Base-by-base conservation (phyloP, 2,797 vertebrate species). In the Periparus ater region DNA sequence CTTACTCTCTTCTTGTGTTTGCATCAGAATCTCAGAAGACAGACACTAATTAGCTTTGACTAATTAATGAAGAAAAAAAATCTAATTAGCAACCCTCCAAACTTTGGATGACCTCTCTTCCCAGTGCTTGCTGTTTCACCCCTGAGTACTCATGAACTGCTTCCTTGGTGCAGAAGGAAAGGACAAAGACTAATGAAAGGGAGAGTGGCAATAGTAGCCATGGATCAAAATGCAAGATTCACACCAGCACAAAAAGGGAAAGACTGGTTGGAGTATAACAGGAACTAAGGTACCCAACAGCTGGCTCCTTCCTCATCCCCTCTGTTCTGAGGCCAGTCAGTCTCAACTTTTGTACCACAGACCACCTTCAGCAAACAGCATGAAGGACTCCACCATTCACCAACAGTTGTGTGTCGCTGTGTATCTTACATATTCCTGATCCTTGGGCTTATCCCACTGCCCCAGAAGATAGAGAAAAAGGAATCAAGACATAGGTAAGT, bases 11-110 rank as follows among this genome's bases (percentile, higher is more conserved):
- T 50, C 88, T 89, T 38, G 8, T 30, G 80, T 83, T 89, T 80
- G 50, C 61, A 82, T 51, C 88, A 74, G 83, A 88, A 96, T 60
- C 80, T 91, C 88, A 77, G 54, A 80, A 91, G 70, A 82, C 65
- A 75, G 85, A 77, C 67, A 23, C 71, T 87, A 95, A 95, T 96
- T 95, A 96, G 83, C 92, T 94, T 50, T 85, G 73, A 96, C 80
- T 93, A 96, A 97, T 96, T 95, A 91, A 96, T 85, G 79, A 95
- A 89, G 67, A 91, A 91, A 79, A 79, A 79, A 96, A 95, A 93
- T 67, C 76, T 94, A 95, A 95, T 93, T 88, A 96, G 84, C 81
- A 96, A 45, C 48, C 42, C 70, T 93, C 60, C 95, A 95, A 96
- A 96, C 91, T 96, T 17, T 82, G 72, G 67, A 89, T 91, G 88